A percentile compares a stretch with the other conserved stretches of the same genome.
These are phyloP conservation scores for Drosophila kanapiae DNA, from an alignment of 1,140 invertebrate species.

Conservation along the genomic window DNA sequence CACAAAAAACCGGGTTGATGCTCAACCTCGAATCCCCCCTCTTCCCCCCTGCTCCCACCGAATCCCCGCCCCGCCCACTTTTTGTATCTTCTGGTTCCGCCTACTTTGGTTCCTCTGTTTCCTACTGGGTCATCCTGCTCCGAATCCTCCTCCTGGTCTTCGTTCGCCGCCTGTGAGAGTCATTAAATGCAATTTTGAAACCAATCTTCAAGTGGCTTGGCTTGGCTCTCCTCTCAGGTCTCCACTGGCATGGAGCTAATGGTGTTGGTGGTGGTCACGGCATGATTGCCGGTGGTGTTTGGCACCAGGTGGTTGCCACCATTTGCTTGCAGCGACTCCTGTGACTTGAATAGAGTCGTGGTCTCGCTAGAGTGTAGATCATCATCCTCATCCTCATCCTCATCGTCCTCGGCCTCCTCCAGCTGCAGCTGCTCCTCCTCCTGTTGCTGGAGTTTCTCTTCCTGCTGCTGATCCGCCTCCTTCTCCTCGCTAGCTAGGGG, in stretches of 20 bases:
- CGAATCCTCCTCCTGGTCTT: neutral
- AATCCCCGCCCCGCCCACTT: neutral
- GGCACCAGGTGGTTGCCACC: slow-evolving; percentile 36
- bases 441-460: neutral
- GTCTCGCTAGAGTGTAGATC: slow-evolving; percentile 72
- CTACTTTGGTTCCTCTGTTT: neutral
- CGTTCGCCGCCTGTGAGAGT: slow-evolving; percentile 1
- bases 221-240: slow-evolving; percentile 20
- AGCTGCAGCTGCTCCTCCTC: neutral
- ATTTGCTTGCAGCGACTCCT: slow-evolving; percentile 62
- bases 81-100: slow-evolving; percentile 1
- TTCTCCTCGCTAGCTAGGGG: neutral
- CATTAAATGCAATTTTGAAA: slow-evolving; percentile 77
- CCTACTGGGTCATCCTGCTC: neutral
- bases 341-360: slow-evolving; percentile 68
- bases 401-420: neutral
- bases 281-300: slow-evolving; percentile 8
- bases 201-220: slow-evolving; percentile 47
- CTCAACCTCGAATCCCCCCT: slow-evolving; percentile 1
- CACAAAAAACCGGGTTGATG: slow-evolving; percentile 64
- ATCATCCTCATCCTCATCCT: slow-evolving; percentile 55
- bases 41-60: neutral
- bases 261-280: neutral
- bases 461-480: neutral
- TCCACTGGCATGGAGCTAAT: slow-evolving; percentile 35